phyloP scores from a whole-genome alignment of 2,113 vertebrate genomes.

The Sterna hirundo region DNA sequence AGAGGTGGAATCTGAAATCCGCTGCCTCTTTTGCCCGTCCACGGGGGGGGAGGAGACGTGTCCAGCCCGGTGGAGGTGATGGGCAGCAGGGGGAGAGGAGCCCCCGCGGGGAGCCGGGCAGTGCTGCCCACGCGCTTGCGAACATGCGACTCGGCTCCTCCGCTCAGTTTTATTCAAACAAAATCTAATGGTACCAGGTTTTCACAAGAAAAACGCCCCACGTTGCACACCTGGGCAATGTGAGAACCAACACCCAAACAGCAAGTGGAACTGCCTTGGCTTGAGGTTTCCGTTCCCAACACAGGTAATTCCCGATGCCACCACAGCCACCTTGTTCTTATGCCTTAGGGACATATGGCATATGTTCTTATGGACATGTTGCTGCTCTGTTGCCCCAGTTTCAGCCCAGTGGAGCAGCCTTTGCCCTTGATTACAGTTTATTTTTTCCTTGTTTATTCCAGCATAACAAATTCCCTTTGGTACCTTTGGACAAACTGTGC shows the following conservation, averaged over 20 bases:
- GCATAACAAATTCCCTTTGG: neutral
- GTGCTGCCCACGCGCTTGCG: neutral
- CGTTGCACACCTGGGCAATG: fast-evolving
- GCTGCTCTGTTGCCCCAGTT: neutral
- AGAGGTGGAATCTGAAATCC: neutral
- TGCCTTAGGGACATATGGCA: neutral
- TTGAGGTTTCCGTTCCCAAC: neutral
- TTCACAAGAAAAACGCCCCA: neutral
- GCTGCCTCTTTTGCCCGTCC: too few species aligned
- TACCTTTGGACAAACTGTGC: neutral
- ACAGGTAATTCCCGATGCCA: neutral
- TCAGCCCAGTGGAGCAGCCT: neutral
- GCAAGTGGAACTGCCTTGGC: neutral
- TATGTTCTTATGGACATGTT: too few species aligned
- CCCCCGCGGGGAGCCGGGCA: fast-evolving
- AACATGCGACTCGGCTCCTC: fast-evolving
- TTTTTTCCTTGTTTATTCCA: neutral
- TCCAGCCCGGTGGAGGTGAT: neutral
- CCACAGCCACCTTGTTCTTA: fast-evolving
- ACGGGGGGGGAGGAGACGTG: fast-evolving
- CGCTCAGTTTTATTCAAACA: fast-evolving
- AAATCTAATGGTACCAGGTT: fast-evolving
- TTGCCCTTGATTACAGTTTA: neutral
- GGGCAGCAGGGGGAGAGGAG: neutral
- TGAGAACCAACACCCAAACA: neutral